Evolutionary conservation across 2,797 vertebrate genomes (phyloP), one percentile per base, ranked within the genome.

Genomic region (Todus mexicanus): DNA sequence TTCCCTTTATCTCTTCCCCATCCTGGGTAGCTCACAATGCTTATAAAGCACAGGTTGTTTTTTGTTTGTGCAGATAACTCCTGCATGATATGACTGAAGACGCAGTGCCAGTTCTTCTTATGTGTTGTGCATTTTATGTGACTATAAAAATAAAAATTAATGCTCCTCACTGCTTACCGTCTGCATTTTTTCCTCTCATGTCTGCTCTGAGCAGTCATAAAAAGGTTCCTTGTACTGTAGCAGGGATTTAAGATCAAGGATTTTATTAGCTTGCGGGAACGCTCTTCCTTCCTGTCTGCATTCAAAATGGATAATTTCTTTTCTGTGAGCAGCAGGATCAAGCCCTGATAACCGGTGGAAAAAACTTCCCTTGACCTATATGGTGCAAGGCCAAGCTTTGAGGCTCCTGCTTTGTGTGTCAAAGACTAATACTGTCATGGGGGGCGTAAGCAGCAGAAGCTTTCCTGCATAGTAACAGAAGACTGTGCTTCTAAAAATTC

Each of bases 381-480:
- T 86, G 82, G 70, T 96, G 66, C 79, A 93, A 94, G 63, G 80
- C 66, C 86, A 94, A 92, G 85, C 27, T 84, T 91, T 91, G 82
- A 90, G 87, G 50, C 86, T 91, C 26, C 76, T 70, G 64, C 76
- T 87, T 80, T 87, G 50, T 84, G 37, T 94, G 79, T 92, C 69
- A 92, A 65, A 89, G 76, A 87, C 63, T 91, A 81, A 78, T 70
- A 51, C 43, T 93, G 90, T 87, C 75, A 72, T 33, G 25, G 70
- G 78, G 93, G 89, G 59, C 5, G 1, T 81, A 74, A 91, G 76
- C 63, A 87, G 65, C 78, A 59, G 38, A 43, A 77, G 71, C 64
- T 94, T 95, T 95, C 87, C 85, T 95, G 93, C 94, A 93, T 90
- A 91, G 93, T 95, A 96, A 96, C 89, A 93, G 91, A 86, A 61